A percentile compares a stretch with the other conserved stretches of the same genome.
These are phyloP conservation scores for Dreissena rostriformis DNA, from an alignment of 1,140 invertebrate species.

Conservation along the genomic window DNA sequence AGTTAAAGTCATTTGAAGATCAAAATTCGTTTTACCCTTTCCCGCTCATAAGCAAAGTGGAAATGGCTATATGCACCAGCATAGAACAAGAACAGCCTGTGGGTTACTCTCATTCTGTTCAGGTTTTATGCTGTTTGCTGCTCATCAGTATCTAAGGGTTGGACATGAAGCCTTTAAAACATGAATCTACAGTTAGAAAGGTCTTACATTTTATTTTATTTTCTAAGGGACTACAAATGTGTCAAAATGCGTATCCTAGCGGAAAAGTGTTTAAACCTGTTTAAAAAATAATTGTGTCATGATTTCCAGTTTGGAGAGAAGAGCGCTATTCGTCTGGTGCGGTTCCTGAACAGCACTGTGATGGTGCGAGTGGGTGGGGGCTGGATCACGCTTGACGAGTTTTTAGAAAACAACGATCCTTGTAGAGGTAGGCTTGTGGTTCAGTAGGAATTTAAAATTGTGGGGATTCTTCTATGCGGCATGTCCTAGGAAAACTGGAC, in stretches of 20 bases:
- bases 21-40: too few relatives aligned
- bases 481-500: too few relatives aligned
- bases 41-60: too few relatives aligned
- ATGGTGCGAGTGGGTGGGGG: conserved; percentile 96
- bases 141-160: neutral
- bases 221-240: neutral
- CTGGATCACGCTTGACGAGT: conserved; percentile 96
- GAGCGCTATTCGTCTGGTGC: conserved; percentile 96
- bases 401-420: conserved; percentile 93
- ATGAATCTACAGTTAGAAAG: neutral
- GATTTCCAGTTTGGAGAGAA: conserved; percentile 96
- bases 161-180: neutral
- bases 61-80: too few relatives aligned
- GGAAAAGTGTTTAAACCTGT: neutral
- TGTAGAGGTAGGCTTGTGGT: conserved; percentile 83
- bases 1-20: too few relatives aligned
- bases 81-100: too few relatives aligned
- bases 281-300: conserved; percentile 43
- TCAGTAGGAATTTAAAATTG: neutral
- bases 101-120: too few relatives aligned
- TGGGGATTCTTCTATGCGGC: neutral
- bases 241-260: neutral
- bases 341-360: conserved; percentile 85
- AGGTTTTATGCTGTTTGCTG: too few relatives aligned
- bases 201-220: neutral